Percentiles rank a stretch among this genome's conserved stretches.
Evolutionary conservation across 2,888 invertebrate species (phyloP).

Genomic region (Dysmachus trigonus): DNA sequence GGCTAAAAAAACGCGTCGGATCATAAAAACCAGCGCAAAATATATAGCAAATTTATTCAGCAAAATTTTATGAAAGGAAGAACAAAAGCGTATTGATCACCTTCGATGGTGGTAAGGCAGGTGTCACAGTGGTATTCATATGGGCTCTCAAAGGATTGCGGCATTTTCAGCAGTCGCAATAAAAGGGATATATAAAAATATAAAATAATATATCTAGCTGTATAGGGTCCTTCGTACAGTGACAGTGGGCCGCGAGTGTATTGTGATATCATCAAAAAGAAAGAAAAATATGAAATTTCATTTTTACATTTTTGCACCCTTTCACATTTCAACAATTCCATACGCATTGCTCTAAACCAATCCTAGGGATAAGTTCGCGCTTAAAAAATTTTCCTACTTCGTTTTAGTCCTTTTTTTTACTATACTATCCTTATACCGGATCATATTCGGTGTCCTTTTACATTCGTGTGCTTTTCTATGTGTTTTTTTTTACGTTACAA

Average conservation of each 20-base stretch:
- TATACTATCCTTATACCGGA: not conserved
- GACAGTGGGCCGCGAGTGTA: not conserved
- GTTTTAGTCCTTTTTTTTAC: not conserved
- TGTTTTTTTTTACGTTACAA: not conserved
- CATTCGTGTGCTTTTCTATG: not conserved
- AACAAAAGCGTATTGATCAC: not conserved
- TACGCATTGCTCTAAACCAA: not conserved
- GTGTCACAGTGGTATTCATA: not conserved
- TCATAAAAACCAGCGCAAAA: not conserved
- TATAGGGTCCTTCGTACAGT: not conserved
- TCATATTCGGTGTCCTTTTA: not conserved
- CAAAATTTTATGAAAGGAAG: conserved; percentile 25
- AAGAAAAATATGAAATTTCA: not conserved
- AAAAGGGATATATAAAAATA: not conserved
- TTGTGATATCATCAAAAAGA: not conserved
- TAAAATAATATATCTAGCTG: not conserved
- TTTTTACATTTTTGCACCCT: not conserved
- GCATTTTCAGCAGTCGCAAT: not conserved
- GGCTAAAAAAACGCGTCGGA: not conserved
- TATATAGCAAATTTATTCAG: conserved; percentile 19
- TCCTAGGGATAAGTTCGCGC: not conserved
- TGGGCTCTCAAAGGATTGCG: not conserved
- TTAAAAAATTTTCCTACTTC: not conserved
- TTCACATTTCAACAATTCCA: not conserved
- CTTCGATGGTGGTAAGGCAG: not conserved